A percentile compares a stretch with the other conserved stretches of the same genome.
Evolutionary conservation across 2,113 vertebrate species (phyloP).

Genomic region (Tychaedon coryphoeus): DNA sequence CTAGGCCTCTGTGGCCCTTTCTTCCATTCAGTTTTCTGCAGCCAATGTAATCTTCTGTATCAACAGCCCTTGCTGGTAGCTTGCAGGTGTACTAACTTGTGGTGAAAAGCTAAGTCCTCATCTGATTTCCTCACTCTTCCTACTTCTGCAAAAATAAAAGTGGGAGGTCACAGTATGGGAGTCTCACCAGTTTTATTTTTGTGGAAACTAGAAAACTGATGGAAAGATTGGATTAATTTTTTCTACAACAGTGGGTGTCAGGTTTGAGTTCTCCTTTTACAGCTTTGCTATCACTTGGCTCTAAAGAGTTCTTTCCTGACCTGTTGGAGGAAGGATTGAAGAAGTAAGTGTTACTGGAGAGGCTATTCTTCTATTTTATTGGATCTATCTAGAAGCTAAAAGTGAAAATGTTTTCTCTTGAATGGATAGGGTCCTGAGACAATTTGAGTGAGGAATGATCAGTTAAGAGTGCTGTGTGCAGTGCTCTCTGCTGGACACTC

Average conservation of each 20-base stretch:
- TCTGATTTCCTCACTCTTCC: neutral
- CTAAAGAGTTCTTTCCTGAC: neutral
- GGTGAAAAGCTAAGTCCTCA: neutral
- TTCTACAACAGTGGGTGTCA: neutral
- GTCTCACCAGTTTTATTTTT: neutral
- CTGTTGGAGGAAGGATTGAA: neutral
- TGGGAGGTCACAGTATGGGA: neutral
- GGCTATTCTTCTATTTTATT: neutral
- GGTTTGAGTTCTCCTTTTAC: neutral
- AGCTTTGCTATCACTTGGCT: neutral
- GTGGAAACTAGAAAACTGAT: neutral
- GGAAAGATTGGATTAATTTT: neutral
- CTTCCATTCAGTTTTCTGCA: neutral
- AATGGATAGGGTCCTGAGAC: neutral
- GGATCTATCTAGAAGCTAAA: neutral
- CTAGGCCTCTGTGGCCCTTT: neutral
- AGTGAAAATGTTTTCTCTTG: neutral
- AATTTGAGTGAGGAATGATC: neutral
- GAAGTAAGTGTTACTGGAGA: neutral
- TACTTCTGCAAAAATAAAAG: slow-evolving; percentile 2
- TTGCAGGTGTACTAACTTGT: neutral
- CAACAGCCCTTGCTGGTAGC: neutral
- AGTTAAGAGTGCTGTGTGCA: neutral
- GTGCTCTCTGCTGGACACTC: neutral
- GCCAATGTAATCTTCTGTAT: neutral